phyloP scores from a whole-genome alignment of 1,140 invertebrate species.

The Pollicipes pollicipes region DNA sequence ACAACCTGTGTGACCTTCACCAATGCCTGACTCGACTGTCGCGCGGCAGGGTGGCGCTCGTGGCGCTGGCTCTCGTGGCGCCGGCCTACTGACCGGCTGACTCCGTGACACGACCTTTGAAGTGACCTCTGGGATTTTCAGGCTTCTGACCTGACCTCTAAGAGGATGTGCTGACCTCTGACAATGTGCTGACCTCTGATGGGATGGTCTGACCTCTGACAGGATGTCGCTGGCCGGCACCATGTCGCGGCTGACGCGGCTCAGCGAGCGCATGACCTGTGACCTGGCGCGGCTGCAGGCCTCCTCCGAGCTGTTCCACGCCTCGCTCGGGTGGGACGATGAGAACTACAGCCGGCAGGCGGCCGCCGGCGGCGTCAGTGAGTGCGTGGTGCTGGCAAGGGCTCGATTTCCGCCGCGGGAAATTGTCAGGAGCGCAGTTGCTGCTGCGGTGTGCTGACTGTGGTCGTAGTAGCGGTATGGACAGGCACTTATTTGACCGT shows the following conservation, averaged over 20 bases:
- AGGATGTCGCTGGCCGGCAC: slow-evolving; percentile 17
- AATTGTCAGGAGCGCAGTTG: too few relatives aligned
- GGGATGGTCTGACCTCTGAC: background rate
- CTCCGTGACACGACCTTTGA: background rate
- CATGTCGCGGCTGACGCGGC: slow-evolving; percentile 15
- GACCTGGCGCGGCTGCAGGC: slow-evolving; percentile 18
- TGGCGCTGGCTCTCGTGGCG: background rate
- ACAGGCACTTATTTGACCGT: too few relatives aligned
- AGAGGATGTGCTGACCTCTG: slow-evolving; percentile 5
- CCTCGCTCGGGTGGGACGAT: slow-evolving; percentile 25
- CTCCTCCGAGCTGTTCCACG: slow-evolving; percentile 19
- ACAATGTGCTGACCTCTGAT: background rate
- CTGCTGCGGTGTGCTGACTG: background rate
- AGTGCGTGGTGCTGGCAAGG: slow-evolving; percentile 9
- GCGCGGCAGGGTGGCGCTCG: too few relatives aligned
- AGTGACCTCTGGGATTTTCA: background rate
- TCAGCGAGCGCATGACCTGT: slow-evolving; percentile 15
- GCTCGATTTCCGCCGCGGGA: background rate
- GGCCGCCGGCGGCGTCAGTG: slow-evolving; percentile 17
- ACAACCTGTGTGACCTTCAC: too few relatives aligned
- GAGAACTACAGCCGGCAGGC: slow-evolving; percentile 24
- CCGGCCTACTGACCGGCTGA: background rate
- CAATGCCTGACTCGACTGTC: too few relatives aligned
- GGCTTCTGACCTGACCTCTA: background rate
- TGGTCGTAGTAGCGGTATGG: too few relatives aligned